Percentiles rank a stretch among this genome's conserved stretches.
Conservation (phyloP, 2,113 vertebrate genomes). For the Sapayoa aenigma region DNA sequence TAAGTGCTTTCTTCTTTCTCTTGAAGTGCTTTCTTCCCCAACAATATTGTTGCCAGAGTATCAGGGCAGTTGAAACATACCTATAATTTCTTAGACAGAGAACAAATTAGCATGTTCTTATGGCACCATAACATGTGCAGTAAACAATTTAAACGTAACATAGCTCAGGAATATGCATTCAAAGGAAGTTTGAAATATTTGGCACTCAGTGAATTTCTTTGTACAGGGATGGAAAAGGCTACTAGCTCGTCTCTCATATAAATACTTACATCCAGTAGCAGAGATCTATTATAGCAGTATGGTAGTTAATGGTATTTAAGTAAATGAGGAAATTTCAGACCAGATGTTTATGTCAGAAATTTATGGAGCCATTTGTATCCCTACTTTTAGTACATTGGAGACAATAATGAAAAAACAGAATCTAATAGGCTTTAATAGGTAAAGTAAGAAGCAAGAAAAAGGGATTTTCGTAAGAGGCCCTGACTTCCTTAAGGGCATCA, state of each 20-base stretch:
- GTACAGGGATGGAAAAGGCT: background rate
- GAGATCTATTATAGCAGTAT: background rate
- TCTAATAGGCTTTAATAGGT: background rate
- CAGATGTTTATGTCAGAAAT: slow-evolving; percentile 37
- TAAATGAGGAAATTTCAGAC: slow-evolving; percentile 38
- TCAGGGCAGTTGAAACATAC: background rate
- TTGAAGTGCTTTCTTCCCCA: background rate
- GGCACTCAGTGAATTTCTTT: background rate
- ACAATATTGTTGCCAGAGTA: background rate
- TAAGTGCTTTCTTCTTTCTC: background rate
- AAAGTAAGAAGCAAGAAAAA: background rate
- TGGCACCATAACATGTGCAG: background rate
- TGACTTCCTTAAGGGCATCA: background rate
- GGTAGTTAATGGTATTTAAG: background rate
- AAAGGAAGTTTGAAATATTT: background rate
- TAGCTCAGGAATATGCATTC: background rate
- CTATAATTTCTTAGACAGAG: background rate
- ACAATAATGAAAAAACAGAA: background rate
- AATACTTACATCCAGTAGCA: background rate
- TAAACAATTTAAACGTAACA: background rate
- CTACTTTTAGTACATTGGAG: slow-evolving; percentile 19
- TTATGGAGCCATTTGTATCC: background rate
- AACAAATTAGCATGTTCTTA: background rate
- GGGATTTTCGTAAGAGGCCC: background rate
- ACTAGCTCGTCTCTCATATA: background rate